A percentile compares a stretch with the other conserved stretches of the same genome.
Conservation (phyloP, 2,797 vertebrate genomes). For the Muscicapa comitata region DNA sequence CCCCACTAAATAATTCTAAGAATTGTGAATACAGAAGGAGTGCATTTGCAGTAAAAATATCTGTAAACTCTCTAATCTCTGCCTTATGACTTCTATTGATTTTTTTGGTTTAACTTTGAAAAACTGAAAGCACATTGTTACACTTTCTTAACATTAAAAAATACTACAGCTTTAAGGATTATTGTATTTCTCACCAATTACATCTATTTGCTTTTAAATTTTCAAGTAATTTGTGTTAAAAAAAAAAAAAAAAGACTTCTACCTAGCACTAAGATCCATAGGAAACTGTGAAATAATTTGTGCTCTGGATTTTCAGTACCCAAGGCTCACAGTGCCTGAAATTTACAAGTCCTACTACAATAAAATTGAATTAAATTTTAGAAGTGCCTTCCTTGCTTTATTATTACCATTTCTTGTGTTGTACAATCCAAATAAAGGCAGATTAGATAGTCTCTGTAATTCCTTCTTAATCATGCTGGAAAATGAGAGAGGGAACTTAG, state of each 20-base stretch:
- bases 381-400: not conserved
- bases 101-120: not conserved
- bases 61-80: not conserved
- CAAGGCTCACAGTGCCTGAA: not conserved
- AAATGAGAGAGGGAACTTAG: not conserved
- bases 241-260: not conserved
- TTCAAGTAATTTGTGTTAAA: not conserved
- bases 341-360: not conserved
- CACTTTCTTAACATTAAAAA: not conserved
- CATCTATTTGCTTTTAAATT: not conserved
- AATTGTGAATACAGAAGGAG: not conserved
- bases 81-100: not conserved
- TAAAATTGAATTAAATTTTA: not conserved
- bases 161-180: not conserved
- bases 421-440: not conserved
- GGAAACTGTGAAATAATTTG: not conserved
- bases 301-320: not conserved
- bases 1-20: not conserved
- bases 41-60: rapidly evolving
- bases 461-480: not conserved
- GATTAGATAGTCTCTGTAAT: not conserved
- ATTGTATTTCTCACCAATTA: not conserved
- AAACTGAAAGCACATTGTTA: not conserved
- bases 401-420: not conserved
- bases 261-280: not conserved